Evolutionary conservation across 35 echinoderm and acorn worm species (phyloP), one percentile per base, ranked within the genome.

Genomic region (Strongylocentrotus purpuratus): DNA sequence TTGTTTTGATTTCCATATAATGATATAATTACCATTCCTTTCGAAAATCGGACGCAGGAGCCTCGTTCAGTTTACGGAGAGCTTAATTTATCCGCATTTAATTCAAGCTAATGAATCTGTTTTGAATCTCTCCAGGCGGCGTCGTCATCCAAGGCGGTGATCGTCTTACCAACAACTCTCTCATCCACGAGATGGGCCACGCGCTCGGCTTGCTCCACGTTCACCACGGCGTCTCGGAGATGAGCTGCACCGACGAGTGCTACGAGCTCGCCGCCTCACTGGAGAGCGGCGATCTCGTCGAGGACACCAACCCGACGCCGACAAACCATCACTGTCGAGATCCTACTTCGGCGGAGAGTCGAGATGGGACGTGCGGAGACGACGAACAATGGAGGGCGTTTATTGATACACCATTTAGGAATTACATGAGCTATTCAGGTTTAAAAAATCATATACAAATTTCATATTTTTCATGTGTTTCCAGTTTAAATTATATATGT

Each of bases 391-490:
- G 61, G 88, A n/a, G 12, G 0, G 46, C 59, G 28, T 99, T 95
- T 47, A 95, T 35, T 9, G 89, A 99, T 45, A 99, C 98, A 10
- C 97, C 97, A 0, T 99, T 94, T 95, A 96, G 45, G 33, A 99
- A 99, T 58, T 99, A 95, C 92, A 99, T 99, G 98, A 96, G 97
- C 48, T 98, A 96, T 87, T 88, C 97, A 86, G 96, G 98, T 99
- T 48, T 8, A 87, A 87, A 93, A 22, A 58, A 35, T 35, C 20
- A 17, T 0, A 33, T 12, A 33, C 2, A 89, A 89, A 33, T 10
- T 10, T 12, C 2, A 55, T 9, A 11, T 55, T 11, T 55, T 55
- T 0, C 0, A 59, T 12, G 52, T 2, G 11, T 59, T 59, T 59
- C 9, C 11, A 14, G 7, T 59, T 10, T 59, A 58, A 41, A 41